Evolutionary conservation across 1,140 invertebrate species (phyloP), one percentile per base, ranked within the genome.

Genomic region (Zaprionus ghesquierei): DNA sequence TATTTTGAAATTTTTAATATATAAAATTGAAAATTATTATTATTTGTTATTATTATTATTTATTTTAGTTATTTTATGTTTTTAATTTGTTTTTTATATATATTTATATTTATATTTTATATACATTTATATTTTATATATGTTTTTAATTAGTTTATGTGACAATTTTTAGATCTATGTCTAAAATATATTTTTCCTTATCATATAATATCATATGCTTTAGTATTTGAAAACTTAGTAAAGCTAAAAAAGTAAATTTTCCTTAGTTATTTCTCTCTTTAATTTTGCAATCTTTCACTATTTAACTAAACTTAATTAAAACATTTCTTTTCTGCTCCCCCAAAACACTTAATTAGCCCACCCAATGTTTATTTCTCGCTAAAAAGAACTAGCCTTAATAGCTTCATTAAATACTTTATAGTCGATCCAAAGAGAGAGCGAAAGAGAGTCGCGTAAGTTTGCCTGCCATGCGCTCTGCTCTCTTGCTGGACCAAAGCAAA

Each of bases 301-400:
- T 15, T 15, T 38, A 38, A 35, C 5, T 35, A 3, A 35, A 15
- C 15, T 38, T 15, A 41, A 41, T 15, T 15, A 41, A 15, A 41
- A 15, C 35, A 9, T 15, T 38, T 13, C n/a, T 6, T 38, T 13
- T 15, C 6, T 38, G 8, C 0, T 15, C n/a, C 6, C n/a, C n/a
- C 8, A 15, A 15, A 15, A 46, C 18, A 20, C 20, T 46, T 46
- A 46, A 22, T 49, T 31, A 22, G 18, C 27, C n/a, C n/a, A n/a
- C n/a, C n/a, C n/a, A n/a, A n/a, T n/a, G n/a, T n/a, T n/a, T n/a
- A n/a, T 31, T 18, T 5, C 15, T 35, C 22, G 72, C 35, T 5
- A 81, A 69, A 81, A 69, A 74, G 53, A 61, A 63, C 60, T 70
- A 69, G 75, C 44, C 61, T 60, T 55, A 44, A 51, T 69, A 35